A percentile compares a stretch with the other conserved stretches of the same genome.
These are phyloP conservation scores for Conomelus anceps DNA, from an alignment of 2,888 invertebrate species.

Conservation along the genomic window DNA sequence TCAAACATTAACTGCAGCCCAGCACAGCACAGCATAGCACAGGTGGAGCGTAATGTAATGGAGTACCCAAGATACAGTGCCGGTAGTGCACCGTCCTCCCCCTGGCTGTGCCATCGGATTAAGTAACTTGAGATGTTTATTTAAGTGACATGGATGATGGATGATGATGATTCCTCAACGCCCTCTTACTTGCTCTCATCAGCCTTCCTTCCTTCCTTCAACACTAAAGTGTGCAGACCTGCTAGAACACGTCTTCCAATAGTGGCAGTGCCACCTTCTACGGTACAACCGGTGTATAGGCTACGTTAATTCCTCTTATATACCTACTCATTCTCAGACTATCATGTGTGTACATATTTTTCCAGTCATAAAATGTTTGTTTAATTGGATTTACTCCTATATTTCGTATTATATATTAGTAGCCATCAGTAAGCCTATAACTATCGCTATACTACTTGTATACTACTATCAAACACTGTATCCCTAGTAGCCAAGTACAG, in stretches of 20 bases:
- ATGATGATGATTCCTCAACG: neutral
- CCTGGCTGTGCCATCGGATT: constrained; percentile 1
- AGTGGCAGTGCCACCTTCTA: neutral
- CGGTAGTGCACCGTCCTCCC: neutral
- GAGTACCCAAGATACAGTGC: neutral
- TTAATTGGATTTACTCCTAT: too few species aligned
- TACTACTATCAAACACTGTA: too few species aligned
- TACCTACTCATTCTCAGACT: neutral
- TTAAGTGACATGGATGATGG: constrained; percentile 10
- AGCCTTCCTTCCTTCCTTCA: neutral
- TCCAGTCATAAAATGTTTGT: too few species aligned
- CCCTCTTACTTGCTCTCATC: neutral
- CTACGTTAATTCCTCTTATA: too few species aligned
- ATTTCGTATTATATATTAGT: too few species aligned
- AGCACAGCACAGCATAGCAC: neutral
- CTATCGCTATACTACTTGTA: too few species aligned
- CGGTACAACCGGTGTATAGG: neutral
- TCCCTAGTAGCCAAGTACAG: too few species aligned
- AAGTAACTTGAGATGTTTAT: constrained; percentile 14
- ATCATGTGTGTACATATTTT: neutral
- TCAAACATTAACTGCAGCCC: neutral
- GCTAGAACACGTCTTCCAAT: neutral
- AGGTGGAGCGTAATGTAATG: neutral
- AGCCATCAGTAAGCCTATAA: too few species aligned
- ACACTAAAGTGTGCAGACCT: neutral